Evolutionary conservation across 2,113 vertebrate genomes (phyloP).

Genomic region (Chaetops frenatus): DNA sequence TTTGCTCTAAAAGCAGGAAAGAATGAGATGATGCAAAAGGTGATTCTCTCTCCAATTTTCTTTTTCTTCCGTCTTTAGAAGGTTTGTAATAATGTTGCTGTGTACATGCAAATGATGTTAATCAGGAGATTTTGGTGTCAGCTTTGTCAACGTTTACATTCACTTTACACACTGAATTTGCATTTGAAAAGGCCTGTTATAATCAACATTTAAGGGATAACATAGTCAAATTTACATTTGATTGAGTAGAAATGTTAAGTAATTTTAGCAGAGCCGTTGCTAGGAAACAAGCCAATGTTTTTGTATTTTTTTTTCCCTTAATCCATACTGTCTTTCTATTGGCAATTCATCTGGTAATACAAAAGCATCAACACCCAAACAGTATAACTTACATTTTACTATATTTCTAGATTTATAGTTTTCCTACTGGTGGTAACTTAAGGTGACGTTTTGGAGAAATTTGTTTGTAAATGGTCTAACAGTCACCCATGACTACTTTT

Average conservation of each 20-base stretch:
- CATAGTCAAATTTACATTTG: slow-evolving; percentile 77
- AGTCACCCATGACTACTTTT: background rate
- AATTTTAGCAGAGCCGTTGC: slow-evolving; percentile 73
- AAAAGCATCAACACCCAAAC: background rate
- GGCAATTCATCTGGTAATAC: slow-evolving; percentile 21
- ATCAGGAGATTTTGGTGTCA: slow-evolving; percentile 69
- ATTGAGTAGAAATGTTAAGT: slow-evolving; percentile 74
- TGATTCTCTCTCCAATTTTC: slow-evolving; percentile 24
- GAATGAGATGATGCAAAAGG: slow-evolving; percentile 14
- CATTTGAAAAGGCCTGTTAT: slow-evolving; percentile 75
- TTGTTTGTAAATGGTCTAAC: background rate
- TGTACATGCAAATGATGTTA: slow-evolving; percentile 64
- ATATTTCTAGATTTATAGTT: slow-evolving; percentile 35
- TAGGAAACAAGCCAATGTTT: slow-evolving; percentile 77
- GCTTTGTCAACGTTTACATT: slow-evolving; percentile 78
- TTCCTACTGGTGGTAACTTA: slow-evolving; percentile 31
- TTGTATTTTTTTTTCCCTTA: slow-evolving; percentile 40
- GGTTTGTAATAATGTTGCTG: slow-evolving; percentile 35
- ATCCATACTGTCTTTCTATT: slow-evolving; percentile 55
- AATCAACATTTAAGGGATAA: slow-evolving; percentile 79
- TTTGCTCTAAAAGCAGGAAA: background rate
- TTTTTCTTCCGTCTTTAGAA: slow-evolving; percentile 24
- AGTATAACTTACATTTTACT: slow-evolving; percentile 37
- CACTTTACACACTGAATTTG: slow-evolving; percentile 73
- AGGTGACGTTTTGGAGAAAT: slow-evolving; percentile 4